phyloP scores from a whole-genome alignment of 2,888 invertebrate genomes.

The Willowsia nigromaculata region DNA sequence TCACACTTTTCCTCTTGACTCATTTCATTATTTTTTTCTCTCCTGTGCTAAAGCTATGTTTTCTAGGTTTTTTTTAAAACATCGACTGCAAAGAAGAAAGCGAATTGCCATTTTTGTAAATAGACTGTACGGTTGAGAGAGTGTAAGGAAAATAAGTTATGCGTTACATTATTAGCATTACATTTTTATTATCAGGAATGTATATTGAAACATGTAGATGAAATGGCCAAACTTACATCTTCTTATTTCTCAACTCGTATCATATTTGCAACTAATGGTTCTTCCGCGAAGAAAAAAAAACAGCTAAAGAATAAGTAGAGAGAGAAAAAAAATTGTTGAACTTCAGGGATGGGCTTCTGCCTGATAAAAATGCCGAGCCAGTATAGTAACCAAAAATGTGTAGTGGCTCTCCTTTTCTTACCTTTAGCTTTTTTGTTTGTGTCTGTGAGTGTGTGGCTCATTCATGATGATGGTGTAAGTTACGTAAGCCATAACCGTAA shows the following conservation, averaged over 20 bases:
- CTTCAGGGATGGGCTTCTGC: constrained; percentile 62
- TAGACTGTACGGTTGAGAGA: neutral
- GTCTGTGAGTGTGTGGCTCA: constrained; percentile 5
- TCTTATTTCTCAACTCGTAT: constrained; percentile 16
- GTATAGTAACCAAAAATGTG: neutral
- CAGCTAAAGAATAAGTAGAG: neutral
- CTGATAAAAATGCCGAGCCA: constrained; percentile 19
- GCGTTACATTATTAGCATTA: neutral
- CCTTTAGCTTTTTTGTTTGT: neutral
- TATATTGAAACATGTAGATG: constrained; percentile 47
- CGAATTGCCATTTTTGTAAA: constrained; percentile 31
- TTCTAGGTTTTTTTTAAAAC: constrained; percentile 5
- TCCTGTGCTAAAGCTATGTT: neutral
- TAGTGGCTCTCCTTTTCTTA: neutral
- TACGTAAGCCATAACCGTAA: constrained; percentile 61
- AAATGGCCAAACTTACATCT: constrained; percentile 50
- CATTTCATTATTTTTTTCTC: constrained; percentile 8
- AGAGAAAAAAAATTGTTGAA: constrained; percentile 53
- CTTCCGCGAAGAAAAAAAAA: neutral
- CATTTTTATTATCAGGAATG: neutral
- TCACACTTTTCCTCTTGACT: neutral
- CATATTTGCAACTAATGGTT: constrained; percentile 58
- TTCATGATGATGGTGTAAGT: constrained; percentile 44
- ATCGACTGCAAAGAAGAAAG: neutral
- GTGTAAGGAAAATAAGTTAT: neutral